Evolutionary conservation across 2,113 vertebrate species (phyloP).

Genomic region (Garra rufa): DNA sequence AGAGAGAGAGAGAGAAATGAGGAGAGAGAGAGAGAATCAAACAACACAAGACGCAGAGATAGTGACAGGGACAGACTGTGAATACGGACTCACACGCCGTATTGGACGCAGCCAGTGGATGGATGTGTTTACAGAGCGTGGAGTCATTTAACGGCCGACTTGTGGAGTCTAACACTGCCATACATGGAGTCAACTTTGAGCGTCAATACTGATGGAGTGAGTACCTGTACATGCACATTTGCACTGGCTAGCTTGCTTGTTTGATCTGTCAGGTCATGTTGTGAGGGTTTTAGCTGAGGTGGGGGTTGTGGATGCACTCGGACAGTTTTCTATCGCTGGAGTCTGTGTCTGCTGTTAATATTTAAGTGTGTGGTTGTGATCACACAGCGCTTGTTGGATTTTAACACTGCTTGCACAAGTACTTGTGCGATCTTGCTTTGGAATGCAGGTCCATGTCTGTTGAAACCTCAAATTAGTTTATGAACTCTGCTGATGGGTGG

Average conservation of each 20-base stretch:
- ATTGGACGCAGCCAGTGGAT: constrained; percentile 59
- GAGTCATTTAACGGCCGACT: constrained; percentile 55
- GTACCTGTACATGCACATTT: constrained; percentile 42
- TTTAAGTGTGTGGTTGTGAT: constrained; percentile 23
- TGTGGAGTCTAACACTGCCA: constrained; percentile 68
- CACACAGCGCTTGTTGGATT: constrained; percentile 25
- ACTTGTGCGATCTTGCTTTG: constrained; percentile 57
- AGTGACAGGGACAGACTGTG: constrained; percentile 64
- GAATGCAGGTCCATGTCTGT: constrained; percentile 49
- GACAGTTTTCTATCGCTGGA: constrained; percentile 35
- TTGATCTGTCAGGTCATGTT: background rate
- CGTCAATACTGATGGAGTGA: constrained; percentile 71
- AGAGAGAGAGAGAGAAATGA: constrained; percentile 49
- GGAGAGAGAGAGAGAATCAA: constrained; percentile 46
- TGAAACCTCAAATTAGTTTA: background rate
- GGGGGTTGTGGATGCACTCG: constrained; percentile 59
- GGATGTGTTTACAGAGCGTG: constrained; percentile 64
- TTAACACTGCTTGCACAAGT: constrained; percentile 44
- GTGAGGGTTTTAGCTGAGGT: constrained; percentile 49
- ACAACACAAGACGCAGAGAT: constrained; percentile 57
- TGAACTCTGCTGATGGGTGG: background rate
- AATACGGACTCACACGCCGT: constrained; percentile 44
- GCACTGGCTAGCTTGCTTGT: background rate
- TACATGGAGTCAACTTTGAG: constrained; percentile 89
- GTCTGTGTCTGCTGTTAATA: constrained; percentile 28